Base-by-base conservation (phyloP, 2,888 invertebrate genomes). In the Carpatolechia fugitivella region DNA sequence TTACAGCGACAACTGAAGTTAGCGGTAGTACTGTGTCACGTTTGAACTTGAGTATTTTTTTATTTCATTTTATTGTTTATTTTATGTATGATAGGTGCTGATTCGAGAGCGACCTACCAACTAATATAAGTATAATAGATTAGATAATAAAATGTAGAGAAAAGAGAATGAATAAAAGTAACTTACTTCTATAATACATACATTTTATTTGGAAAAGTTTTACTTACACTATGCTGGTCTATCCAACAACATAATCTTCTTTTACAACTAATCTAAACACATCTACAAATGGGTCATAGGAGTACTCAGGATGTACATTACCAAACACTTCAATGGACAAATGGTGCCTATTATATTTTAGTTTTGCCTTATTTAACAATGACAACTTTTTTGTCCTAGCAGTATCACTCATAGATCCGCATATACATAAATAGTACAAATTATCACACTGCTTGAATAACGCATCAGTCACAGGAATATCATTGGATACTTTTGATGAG, bases 361-460 rank as follows among this genome's bases (percentile, higher is more conserved):
- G 54, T 65, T 76, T 82, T n/a, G 69, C 61, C 49, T 63, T 74
- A 57, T 78, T 75, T 40, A 84, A 69, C 29, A 66, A 48, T 56
- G 66, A 60, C 4, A 70, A 35, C 35, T 69, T 70, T 62, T 65
- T 78, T 2, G 31, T 58, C 56, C 57, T 61, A 16, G 57, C 60
- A 36, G 56, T 59, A 41, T 69, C 64, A 55, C 65, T 60, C 64
- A 82, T 67, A 35, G 63, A 56, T 3, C 69, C 76, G 59, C 73
- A 65, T 51, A 87, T 71, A 54, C 63, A 68, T 46, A 85, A 60
- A 60, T 72, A 78, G 56, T 83, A 80, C 46, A 88, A 66, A 62
- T 82, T 75, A 8, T 56, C 50, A 74, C 84, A 85, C 41, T 76
- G 69, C 54, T 75, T 61, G 54, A 87, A 68, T 48, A 88, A 53